These are phyloP conservation scores for Cyprinus carpio DNA, from an alignment of 2,113 vertebrate species.

Conservation along the genomic window DNA sequence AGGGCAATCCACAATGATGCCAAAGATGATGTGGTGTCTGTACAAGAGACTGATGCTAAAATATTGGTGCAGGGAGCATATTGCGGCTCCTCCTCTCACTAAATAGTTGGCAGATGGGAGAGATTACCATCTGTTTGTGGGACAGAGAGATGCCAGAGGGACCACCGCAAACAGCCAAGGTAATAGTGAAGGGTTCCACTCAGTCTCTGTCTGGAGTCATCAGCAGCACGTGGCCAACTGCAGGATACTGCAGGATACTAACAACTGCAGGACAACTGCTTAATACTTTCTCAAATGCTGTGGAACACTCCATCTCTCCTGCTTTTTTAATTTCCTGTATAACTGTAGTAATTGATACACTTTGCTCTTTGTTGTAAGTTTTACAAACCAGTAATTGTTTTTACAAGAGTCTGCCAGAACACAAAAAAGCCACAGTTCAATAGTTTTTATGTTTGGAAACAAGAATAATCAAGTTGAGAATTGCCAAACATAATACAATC, in stretches of 20 bases:
- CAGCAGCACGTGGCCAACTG: conserved; percentile 46
- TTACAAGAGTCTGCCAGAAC: conserved; percentile 16
- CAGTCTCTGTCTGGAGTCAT: conserved; percentile 61
- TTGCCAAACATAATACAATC: conserved; percentile 32
- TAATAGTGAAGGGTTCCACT: conserved; percentile 73
- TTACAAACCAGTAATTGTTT: conserved; percentile 47
- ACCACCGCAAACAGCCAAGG: conserved; percentile 69
- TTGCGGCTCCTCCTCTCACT: conserved; percentile 59
- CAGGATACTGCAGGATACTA: conserved; percentile 50
- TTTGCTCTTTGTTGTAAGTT: conserved; percentile 24
- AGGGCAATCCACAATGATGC: neutral
- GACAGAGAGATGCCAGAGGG: conserved; percentile 63
- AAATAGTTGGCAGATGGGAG: conserved; percentile 66
- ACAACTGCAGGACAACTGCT: conserved; percentile 41
- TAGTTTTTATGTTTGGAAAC: conserved; percentile 33
- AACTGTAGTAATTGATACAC: conserved; percentile 25
- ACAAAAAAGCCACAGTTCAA: conserved; percentile 29
- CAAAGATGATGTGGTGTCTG: conserved; percentile 14
- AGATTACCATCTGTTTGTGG: conserved; percentile 71
- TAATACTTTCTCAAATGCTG: conserved; percentile 35
- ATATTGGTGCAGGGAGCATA: conserved; percentile 46
- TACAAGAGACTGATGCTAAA: conserved; percentile 54
- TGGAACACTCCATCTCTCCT: neutral
- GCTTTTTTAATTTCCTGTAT: neutral
- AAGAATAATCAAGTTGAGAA: conserved; percentile 35